These are phyloP conservation scores for Phaedon cochleariae DNA, from an alignment of 2,888 invertebrate species.

Conservation along the genomic window DNA sequence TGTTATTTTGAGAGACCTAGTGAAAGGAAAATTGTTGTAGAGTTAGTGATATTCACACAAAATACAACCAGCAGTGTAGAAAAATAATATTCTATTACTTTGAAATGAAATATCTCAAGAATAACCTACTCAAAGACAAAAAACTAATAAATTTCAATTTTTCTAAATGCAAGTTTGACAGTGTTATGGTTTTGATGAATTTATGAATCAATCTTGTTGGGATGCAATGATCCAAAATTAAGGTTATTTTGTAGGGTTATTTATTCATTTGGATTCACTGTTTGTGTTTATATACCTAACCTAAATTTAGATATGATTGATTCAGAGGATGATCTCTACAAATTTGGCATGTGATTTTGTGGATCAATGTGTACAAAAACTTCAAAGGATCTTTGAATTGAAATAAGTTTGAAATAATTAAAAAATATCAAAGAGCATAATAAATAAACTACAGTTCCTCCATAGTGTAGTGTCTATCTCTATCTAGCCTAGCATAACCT, in stretches of 20 bases:
- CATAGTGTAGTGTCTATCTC: too few species aligned
- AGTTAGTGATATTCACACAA: constrained; percentile 30
- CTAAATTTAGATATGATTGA: not conserved
- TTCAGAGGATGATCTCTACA: not conserved
- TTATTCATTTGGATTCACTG: not conserved
- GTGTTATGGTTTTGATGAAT: too few species aligned
- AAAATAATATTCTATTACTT: constrained; percentile 37
- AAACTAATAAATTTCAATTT: constrained; percentile 36
- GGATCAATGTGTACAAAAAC: too few species aligned
- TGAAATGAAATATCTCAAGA: too few species aligned
- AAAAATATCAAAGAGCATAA: too few species aligned
- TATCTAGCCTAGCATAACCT: not conserved
- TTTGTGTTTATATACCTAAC: not conserved
- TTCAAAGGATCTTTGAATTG: too few species aligned
- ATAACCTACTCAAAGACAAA: constrained; percentile 38
- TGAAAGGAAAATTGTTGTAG: too few species aligned
- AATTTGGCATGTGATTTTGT: not conserved
- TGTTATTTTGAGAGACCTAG: constrained; percentile 18
- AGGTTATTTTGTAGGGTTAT: not conserved
- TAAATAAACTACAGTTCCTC: too few species aligned
- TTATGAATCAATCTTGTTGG: too few species aligned
- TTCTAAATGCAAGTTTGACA: constrained; percentile 34
- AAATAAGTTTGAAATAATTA: too few species aligned
- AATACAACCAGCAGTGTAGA: constrained; percentile 49
- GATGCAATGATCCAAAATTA: constrained; percentile 16